Conservation (phyloP, 1,140 invertebrate genomes). For the Oryzaephilus surinamensis region DNA sequence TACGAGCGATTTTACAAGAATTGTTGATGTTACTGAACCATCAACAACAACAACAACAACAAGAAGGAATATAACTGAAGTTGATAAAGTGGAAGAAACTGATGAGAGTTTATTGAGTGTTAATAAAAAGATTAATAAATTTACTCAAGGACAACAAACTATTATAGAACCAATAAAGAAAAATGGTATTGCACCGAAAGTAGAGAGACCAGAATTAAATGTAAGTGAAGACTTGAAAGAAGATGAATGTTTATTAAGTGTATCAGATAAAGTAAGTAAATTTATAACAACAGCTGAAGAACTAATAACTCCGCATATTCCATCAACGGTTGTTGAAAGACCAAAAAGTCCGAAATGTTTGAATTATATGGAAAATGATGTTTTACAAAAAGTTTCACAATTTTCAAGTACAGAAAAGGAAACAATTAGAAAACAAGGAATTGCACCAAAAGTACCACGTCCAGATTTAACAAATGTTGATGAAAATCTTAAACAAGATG, state of each 20-base stretch:
- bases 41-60: constrained; percentile 37
- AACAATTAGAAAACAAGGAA: constrained; percentile 24
- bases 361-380: constrained; percentile 20
- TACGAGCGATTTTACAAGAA: constrained; percentile 37
- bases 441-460: constrained; percentile 37
- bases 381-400: constrained; percentile 44
- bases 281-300: constrained; percentile 52
- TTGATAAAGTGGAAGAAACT: constrained; percentile 35
- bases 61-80: constrained; percentile 20
- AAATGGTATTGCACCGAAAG: constrained; percentile 32
- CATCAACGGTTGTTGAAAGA: constrained; percentile 24
- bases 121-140: constrained; percentile 53
- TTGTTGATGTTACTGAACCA: constrained; percentile 43
- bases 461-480: constrained; percentile 42
- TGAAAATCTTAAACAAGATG: constrained; percentile 42
- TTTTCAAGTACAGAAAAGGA: constrained; percentile 39
- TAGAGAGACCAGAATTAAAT: constrained; percentile 33
- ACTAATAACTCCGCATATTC: constrained; percentile 35
- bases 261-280: constrained; percentile 53
- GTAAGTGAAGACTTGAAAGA: constrained; percentile 41
- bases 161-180: constrained; percentile 34
- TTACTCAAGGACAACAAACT: constrained; percentile 48
- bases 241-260: constrained; percentile 52
- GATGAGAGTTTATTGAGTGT: constrained; percentile 53
- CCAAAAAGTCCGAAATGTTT: constrained; percentile 27